Evolutionary conservation across 2,888 invertebrate genomes (phyloP).

Genomic region (Trachelus tabidus): DNA sequence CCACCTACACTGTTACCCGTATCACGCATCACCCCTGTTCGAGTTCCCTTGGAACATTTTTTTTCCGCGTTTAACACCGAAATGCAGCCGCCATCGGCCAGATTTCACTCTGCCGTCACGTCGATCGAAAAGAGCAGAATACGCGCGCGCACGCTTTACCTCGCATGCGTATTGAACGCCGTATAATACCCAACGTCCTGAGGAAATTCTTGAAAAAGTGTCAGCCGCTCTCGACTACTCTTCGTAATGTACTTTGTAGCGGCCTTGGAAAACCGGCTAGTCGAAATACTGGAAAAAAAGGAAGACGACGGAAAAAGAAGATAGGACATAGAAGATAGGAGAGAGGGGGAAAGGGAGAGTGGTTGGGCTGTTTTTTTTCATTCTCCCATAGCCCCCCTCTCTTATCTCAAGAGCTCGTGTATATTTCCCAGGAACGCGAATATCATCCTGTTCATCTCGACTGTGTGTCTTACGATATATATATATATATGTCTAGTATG

Average conservation of each 20-base stretch:
- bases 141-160: conserved; percentile 54
- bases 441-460: too few species aligned
- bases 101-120: conserved; percentile 53
- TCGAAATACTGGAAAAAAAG: conserved; percentile 7
- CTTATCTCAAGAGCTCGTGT: too few species aligned
- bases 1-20: too few species aligned
- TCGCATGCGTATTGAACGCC: conserved; percentile 63
- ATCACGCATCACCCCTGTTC: too few species aligned
- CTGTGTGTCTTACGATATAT: too few species aligned
- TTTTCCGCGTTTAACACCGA: conserved; percentile 25
- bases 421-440: too few species aligned
- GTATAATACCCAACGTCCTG: conserved; percentile 9
- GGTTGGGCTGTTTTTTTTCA: conserved; percentile 12
- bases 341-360: neutral
- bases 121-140: conserved; percentile 62
- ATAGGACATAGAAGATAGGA: too few species aligned
- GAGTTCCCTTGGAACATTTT: neutral
- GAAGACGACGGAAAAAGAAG: neutral
- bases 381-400: neutral
- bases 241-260: conserved; percentile 24
- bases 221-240: conserved; percentile 29
- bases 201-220: conserved; percentile 30
- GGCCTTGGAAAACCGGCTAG: conserved; percentile 23
- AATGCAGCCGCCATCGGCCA: conserved; percentile 49
- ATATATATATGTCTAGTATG: too few species aligned